Conservation (phyloP, 2,113 vertebrate genomes). For the Toxotes chatareus region DNA sequence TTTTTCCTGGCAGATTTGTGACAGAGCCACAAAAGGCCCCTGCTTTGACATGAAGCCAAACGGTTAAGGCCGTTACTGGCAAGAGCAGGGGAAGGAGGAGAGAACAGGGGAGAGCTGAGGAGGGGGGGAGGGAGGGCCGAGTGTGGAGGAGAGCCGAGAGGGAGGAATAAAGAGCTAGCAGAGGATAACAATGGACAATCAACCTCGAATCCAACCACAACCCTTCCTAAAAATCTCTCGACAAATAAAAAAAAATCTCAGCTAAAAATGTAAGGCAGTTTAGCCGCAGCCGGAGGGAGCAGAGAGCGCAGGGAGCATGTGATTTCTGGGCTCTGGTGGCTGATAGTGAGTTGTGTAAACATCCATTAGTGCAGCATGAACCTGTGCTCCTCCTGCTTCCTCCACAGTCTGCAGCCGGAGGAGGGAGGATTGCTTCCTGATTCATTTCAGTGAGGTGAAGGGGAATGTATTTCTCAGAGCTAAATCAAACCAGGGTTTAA, state of each 20-base stretch:
- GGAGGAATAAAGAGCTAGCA: conserved; percentile 72
- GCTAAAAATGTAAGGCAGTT: conserved; percentile 45
- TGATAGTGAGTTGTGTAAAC: conserved; percentile 82
- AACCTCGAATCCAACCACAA: conserved; percentile 62
- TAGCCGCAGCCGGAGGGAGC: not conserved
- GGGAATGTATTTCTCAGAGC: conserved; percentile 62
- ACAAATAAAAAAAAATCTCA: conserved; percentile 48
- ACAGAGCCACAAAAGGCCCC: conserved; percentile 87
- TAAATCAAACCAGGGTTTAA: conserved; percentile 72
- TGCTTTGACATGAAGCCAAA: conserved; percentile 84
- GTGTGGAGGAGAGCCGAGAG: conserved; percentile 55
- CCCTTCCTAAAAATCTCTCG: conserved; percentile 34
- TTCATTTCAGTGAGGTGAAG: conserved; percentile 66
- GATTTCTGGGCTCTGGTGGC: conserved; percentile 68
- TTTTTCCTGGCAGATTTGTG: conserved; percentile 89
- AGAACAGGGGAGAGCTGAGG: conserved; percentile 66
- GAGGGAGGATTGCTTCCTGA: conserved; percentile 64
- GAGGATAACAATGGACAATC: conserved; percentile 81
- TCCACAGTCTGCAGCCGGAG: conserved; percentile 61
- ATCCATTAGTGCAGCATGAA: conserved; percentile 79
- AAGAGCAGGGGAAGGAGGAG: conserved; percentile 76
- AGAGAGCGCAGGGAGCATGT: conserved; percentile 48
- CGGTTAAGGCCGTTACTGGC: conserved; percentile 85
- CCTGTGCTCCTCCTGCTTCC: conserved; percentile 69
- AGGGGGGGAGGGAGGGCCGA: conserved; percentile 56